Evolutionary conservation across 2,888 invertebrate species (phyloP).

Genomic region (Eupithecia subumbrata): DNA sequence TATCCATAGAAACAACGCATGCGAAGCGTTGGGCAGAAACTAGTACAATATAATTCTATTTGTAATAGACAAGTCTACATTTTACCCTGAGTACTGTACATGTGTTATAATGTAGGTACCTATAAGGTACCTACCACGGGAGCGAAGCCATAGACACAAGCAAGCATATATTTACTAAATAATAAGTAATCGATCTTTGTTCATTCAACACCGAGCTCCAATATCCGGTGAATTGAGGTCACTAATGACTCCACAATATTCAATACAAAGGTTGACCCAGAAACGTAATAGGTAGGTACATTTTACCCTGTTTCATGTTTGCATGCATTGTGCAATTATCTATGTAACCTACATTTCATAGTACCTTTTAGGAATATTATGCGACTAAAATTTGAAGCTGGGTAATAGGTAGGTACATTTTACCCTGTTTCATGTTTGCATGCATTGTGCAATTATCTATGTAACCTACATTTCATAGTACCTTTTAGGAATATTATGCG

Average conservation of each 20-base stretch:
- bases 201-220: slow-evolving; percentile 7
- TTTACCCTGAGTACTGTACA: no score
- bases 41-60: no score
- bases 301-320: background rate
- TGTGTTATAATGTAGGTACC: no score
- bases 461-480: background rate
- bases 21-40: no score
- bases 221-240: slow-evolving; percentile 21
- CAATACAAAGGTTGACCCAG: slow-evolving; percentile 8
- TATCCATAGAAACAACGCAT: no score
- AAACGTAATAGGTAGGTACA: background rate
- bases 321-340: slow-evolving; percentile 13
- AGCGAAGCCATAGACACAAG: no score
- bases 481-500: no score
- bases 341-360: background rate
- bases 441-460: slow-evolving; percentile 12
- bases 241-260: slow-evolving; percentile 14
- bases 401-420: no score
- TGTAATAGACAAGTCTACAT: no score
- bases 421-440: slow-evolving; percentile 5
- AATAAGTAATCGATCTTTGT: background rate
- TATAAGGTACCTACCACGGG: no score
- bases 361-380: no score
- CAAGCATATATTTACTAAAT: background rate
- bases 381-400: no score